Evolutionary conservation across 64 coral and sea anemone genomes (phyloP).

Genomic region (Platygyra sinensis): DNA sequence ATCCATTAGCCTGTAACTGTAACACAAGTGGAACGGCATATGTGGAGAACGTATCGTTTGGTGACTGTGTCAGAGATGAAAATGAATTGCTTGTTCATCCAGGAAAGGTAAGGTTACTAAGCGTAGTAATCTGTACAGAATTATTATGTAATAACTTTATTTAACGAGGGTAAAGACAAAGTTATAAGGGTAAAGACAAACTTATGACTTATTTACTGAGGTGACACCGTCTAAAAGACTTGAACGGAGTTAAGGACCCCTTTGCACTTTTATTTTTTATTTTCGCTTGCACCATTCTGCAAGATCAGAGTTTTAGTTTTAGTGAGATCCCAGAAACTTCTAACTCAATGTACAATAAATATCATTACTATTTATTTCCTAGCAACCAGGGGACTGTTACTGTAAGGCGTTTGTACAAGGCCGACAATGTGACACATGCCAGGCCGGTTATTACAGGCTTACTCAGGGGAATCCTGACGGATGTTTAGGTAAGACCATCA

Average conservation of each 20-base stretch:
- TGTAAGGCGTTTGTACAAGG: slow-evolving; percentile 80
- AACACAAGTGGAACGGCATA: slow-evolving; percentile 61
- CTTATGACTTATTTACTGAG: too few relatives aligned
- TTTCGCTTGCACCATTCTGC: too few relatives aligned
- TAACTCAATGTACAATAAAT: too few relatives aligned
- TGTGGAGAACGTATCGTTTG: slow-evolving; percentile 19
- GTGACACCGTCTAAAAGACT: too few relatives aligned
- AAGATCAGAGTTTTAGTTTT: too few relatives aligned
- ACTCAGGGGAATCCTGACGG: slow-evolving; percentile 49
- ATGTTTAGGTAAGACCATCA: slow-evolving; percentile 56
- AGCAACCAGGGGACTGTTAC: slow-evolving; percentile 87
- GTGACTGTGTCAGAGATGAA: slow-evolving; percentile 87
- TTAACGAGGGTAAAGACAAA: too few relatives aligned
- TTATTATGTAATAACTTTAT: too few relatives aligned
- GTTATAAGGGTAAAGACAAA: too few relatives aligned
- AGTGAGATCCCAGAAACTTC: too few relatives aligned
- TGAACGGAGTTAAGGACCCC: too few relatives aligned
- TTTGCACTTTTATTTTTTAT: too few relatives aligned
- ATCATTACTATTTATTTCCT: neutral
- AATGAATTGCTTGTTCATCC: slow-evolving; percentile 21
- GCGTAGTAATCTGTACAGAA: too few relatives aligned
- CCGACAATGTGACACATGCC: slow-evolving; percentile 67
- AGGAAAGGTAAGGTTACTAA: slow-evolving; percentile 60
- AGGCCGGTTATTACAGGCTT: slow-evolving; percentile 65
- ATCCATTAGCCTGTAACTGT: slow-evolving; percentile 64